These are phyloP conservation scores for Sebastes vulpes DNA, from an alignment of 2,797 vertebrate species.

Conservation along the genomic window DNA sequence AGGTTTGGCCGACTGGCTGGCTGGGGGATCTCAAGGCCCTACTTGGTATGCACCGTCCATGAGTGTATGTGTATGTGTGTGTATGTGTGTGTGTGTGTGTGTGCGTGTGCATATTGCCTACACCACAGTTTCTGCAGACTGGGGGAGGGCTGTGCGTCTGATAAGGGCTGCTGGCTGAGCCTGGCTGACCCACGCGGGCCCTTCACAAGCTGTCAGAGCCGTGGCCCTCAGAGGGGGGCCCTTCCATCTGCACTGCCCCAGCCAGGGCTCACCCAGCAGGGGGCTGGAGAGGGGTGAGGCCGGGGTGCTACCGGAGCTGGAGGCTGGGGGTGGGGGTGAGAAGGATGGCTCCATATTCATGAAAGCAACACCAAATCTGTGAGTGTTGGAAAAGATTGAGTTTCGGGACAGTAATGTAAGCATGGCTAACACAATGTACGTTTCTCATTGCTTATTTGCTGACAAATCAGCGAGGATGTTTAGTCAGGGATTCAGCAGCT, in stretches of 20 bases:
- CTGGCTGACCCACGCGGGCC: constrained; percentile 82
- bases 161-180: constrained; percentile 86
- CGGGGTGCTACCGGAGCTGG: constrained; percentile 71
- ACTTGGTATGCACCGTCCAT: constrained; percentile 85
- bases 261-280: constrained; percentile 83
- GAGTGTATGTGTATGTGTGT: constrained; percentile 48
- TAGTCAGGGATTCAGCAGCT: constrained; percentile 30
- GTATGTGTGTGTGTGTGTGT: constrained; percentile 43
- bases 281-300: constrained; percentile 72
- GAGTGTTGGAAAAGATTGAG: constrained; percentile 27
- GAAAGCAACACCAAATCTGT: constrained; percentile 58
- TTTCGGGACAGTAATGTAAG: neutral
- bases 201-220: constrained; percentile 89
- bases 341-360: constrained; percentile 71
- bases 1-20: constrained; percentile 80
- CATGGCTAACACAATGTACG: neutral
- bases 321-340: constrained; percentile 63
- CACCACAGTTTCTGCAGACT: constrained; percentile 74
- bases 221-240: constrained; percentile 84
- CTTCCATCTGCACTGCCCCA: constrained; percentile 84
- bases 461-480: constrained; percentile 35
- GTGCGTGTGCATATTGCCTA: constrained; percentile 69
- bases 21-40: constrained; percentile 83
- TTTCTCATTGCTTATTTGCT: constrained; percentile 37
- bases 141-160: constrained; percentile 81